Evolutionary conservation across 92 coral and sea anemone genomes (phyloP).

Genomic region (Epizoanthus scotinus): DNA sequence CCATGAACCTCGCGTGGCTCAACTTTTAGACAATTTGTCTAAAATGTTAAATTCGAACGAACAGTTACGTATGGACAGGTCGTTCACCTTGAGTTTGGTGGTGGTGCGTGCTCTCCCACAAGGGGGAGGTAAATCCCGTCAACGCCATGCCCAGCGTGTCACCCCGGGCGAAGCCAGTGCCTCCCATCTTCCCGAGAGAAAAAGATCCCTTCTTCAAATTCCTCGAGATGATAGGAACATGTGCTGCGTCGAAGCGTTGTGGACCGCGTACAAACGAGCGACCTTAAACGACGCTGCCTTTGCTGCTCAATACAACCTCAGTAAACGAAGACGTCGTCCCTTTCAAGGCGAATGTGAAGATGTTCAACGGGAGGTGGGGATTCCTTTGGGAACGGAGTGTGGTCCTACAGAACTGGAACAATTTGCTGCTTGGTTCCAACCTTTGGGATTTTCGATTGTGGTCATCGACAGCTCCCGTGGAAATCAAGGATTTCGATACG

Average conservation of each 20-base stretch:
- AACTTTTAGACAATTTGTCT: neutral
- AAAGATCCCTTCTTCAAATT: neutral
- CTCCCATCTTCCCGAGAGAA: neutral
- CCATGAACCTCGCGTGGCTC: too few species aligned
- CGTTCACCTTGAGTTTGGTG: slow-evolving; percentile 7
- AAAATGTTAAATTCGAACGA: neutral
- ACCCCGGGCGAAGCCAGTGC: slow-evolving; percentile 29
- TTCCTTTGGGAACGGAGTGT: neutral
- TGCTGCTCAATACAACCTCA: neutral
- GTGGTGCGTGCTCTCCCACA: slow-evolving; percentile 13
- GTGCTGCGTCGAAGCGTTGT: slow-evolving; percentile 25
- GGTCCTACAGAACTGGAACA: neutral
- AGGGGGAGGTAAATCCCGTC: slow-evolving; percentile 2
- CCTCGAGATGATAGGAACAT: slow-evolving; percentile 34
- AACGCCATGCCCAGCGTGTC: slow-evolving; percentile 24
- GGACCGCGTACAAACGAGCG: too few species aligned
- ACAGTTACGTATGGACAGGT: neutral
- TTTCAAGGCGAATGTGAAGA: neutral
- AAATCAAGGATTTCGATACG: slow-evolving; percentile 5
- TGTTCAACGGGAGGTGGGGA: neutral
- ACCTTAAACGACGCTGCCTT: too few species aligned
- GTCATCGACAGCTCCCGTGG: neutral
- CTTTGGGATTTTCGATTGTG: neutral
- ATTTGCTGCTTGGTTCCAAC: neutral
- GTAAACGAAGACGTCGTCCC: too few species aligned